These are phyloP conservation scores for Cheilosia urbana DNA, from an alignment of 2,888 invertebrate species.

Conservation along the genomic window DNA sequence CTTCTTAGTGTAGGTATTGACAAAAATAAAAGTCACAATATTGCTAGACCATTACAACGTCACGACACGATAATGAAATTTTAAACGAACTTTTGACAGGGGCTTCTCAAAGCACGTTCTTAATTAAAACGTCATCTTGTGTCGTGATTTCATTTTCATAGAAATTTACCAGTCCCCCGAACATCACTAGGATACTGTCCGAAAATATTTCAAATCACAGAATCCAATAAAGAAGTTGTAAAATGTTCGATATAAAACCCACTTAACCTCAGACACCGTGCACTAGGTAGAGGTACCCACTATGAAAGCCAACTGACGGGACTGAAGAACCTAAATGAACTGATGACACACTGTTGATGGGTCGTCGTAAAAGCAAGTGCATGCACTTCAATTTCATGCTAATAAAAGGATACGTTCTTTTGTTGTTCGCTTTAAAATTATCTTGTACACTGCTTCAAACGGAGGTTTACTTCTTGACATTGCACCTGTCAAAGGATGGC, in stretches of 20 bases:
- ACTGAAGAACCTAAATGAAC: constrained; percentile 59
- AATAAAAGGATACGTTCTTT: constrained; percentile 59
- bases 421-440: constrained; percentile 50
- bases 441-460: constrained; percentile 29
- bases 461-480: constrained; percentile 39
- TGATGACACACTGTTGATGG: constrained; percentile 64
- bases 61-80: too few species aligned
- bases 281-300: background rate
- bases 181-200: background rate
- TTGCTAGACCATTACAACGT: too few species aligned
- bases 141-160: background rate
- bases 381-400: constrained; percentile 68
- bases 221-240: constrained; percentile 19
- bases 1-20: too few species aligned
- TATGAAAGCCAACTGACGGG: constrained; percentile 42
- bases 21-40: too few species aligned
- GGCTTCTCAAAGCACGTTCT: background rate
- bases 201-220: background rate
- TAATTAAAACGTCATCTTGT: background rate
- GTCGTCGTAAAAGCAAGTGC: constrained; percentile 57
- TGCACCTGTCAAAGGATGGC: background rate
- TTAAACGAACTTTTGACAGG: too few species aligned
- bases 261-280: background rate
- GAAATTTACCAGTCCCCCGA: background rate
- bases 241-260: background rate